Percentiles rank a stretch among this genome's conserved stretches.
These are phyloP conservation scores for Echiichthys vipera DNA, from an alignment of 2,797 vertebrate genomes.

Conservation along the genomic window DNA sequence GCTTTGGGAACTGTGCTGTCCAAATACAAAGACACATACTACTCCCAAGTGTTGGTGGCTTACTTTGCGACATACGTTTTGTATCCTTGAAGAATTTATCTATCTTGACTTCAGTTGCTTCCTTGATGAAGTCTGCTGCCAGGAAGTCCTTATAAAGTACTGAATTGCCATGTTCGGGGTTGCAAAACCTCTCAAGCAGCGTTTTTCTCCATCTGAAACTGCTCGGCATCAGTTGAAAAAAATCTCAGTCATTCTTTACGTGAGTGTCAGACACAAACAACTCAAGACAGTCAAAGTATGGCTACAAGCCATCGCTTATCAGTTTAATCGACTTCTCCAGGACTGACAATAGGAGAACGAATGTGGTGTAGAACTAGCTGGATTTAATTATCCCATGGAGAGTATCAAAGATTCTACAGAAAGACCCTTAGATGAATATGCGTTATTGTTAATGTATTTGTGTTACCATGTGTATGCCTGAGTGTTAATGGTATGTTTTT, in stretches of 20 bases:
- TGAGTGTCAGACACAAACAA: background rate
- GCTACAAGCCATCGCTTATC: no score
- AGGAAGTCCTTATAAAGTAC: no score
- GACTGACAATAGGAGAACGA: background rate
- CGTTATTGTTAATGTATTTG: background rate
- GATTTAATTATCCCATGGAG: background rate
- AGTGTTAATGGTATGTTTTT: background rate
- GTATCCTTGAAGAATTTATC: slow-evolving; percentile 90
- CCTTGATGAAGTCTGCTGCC: background rate
- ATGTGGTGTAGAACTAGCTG: background rate
- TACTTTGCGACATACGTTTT: slow-evolving; percentile 98
- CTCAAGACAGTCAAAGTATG: background rate
- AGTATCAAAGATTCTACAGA: background rate
- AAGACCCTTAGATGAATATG: background rate
- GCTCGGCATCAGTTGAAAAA: background rate
- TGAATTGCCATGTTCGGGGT: background rate
- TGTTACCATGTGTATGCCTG: background rate
- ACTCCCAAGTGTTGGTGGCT: slow-evolving; percentile 95
- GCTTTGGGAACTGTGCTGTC: slow-evolving; percentile 97
- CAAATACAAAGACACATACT: slow-evolving; percentile 98
- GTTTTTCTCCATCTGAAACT: background rate
- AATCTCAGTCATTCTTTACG: background rate
- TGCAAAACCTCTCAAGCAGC: background rate
- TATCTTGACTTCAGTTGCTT: background rate
- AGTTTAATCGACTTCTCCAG: background rate